Evolutionary conservation across 23 tunicate genomes (phyloP), one percentile per base, ranked within the genome.

Genomic region (Trididemnum miniatum): DNA sequence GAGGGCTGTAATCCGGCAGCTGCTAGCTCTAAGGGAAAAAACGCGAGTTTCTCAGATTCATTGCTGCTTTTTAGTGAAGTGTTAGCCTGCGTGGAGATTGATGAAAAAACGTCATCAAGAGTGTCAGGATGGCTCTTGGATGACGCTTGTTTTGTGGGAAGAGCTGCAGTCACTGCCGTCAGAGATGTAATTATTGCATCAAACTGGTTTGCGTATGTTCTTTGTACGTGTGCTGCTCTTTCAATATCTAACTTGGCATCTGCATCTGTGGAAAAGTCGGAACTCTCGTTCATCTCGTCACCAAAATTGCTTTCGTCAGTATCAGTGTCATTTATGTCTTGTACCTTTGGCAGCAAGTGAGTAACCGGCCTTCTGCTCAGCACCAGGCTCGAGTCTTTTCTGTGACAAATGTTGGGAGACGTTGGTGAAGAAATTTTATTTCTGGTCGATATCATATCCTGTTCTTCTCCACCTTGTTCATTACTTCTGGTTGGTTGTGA

Each of bases 21-120:
- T 1, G 86, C 83, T 26, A 57, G 74, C 38, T 86, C 84, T 5
- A 92, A 60, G 1, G 97, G 97, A 63, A 92, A 87, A 7, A 67
- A 32, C 37, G 7, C 75, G 38, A 12, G 9, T 30, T 67, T 38
- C 38, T 32, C 32, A 38, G 25, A 33, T 30, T 31, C 38, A 25
- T 15, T 62, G 26, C 26, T 12, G 26, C 54, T 44, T n/a, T n/a
- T n/a, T n/a, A n/a, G n/a, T n/a, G n/a, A n/a, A n/a, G n/a, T n/a
- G n/a, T n/a, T n/a, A n/a, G n/a, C n/a, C n/a, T n/a, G n/a, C n/a
- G n/a, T n/a, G 15, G 54, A 7, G 15, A 15, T 44, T 44, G 54
- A 15, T 44, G 54, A 44, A 44, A 15, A 7, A 44, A 44, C 15
- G 54, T 44, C 54, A 7, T 44, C 54, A 7, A 9, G 54, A 7